Evolutionary conservation across 2,113 vertebrate species (phyloP), one percentile per base, ranked within the genome.

Genomic region (Calyptomena viridis): DNA sequence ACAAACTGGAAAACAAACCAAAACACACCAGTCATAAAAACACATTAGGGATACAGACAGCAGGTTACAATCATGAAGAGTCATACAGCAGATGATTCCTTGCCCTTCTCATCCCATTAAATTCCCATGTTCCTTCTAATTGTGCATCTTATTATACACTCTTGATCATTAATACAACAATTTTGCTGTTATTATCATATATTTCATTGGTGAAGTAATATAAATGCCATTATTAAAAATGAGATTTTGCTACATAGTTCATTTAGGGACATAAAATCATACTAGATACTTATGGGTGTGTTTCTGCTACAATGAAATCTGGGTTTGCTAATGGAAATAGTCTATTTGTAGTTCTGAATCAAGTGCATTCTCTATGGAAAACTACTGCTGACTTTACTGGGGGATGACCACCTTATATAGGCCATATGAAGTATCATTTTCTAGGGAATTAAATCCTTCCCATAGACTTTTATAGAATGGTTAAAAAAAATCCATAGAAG

Each of bases 1-100:
- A 98, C 89, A 5, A 98, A 98, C 97, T 99, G 96, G 56, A 81
- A 95, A 89, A 84, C 42, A 97, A 94, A 79, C 81, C 63, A 77
- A 68, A 94, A 69, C 42, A 87, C 47, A 88, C 31, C 77, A 96
- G 53, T 79, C 40, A 94, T 89, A 86, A 95, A 92, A 88, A 30
- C 8, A 14, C 20, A 52, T 94, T 42, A 91, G 88, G 28, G 69
- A 67, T 75, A 67, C 3, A 94, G 73, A 60, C 69, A 91, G 89
- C 63, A 96, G 79, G 91, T 67, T 94, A 84, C 75, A 71, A 11
- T 73, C 76, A 58, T 12, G 84, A 53, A 69, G 33, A 89, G 30
- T 59, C 90, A 90, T 68, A 69, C 31, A 90, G 69, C 67, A 94
- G 69, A 84, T 83, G 73, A 96, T 83, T 87, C 58, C 72, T 93